phyloP scores from a whole-genome alignment of 2,888 invertebrate species.

The Campoplex capitator region DNA sequence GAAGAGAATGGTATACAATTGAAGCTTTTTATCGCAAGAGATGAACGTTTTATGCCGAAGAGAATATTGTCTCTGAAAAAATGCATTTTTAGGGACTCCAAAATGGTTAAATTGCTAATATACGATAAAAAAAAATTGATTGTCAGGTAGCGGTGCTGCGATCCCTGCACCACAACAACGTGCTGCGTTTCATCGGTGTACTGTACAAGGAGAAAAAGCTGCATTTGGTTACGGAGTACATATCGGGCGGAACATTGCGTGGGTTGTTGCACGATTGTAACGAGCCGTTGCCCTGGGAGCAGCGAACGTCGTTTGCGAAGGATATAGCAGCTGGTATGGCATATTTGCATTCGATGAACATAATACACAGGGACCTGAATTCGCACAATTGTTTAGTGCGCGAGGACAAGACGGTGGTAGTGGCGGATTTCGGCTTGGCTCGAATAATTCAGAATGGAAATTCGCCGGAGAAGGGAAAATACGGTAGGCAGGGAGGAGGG shows the following conservation, averaged over 20 bases:
- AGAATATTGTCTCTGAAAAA: too few species aligned
- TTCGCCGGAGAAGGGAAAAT: slow-evolving; percentile 82
- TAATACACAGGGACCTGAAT: slow-evolving; percentile 97
- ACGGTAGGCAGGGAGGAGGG: slow-evolving; percentile 74
- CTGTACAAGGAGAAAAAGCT: slow-evolving; percentile 96
- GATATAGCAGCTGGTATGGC: slow-evolving; percentile 97
- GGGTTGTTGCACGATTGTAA: slow-evolving; percentile 92
- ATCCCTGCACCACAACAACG: slow-evolving; percentile 95
- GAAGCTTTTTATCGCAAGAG: too few species aligned
- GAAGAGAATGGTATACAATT: too few species aligned
- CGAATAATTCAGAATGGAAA: slow-evolving; percentile 89
- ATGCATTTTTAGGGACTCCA: too few species aligned
- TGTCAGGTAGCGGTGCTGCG: slow-evolving; percentile 94
- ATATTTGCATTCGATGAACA: slow-evolving; percentile 97
- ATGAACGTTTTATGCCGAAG: too few species aligned
- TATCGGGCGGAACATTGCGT: slow-evolving; percentile 95
- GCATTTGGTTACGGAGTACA: slow-evolving; percentile 96
- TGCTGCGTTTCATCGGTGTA: slow-evolving; percentile 96
- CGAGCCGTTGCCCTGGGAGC: slow-evolving; percentile 91
- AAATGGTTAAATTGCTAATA: neutral
- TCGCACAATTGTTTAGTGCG: slow-evolving; percentile 97
- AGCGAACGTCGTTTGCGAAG: slow-evolving; percentile 93
- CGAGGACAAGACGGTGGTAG: slow-evolving; percentile 96
- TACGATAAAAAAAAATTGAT: neutral
- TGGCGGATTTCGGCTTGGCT: slow-evolving; percentile 98